Conservation (phyloP, 2,113 vertebrate genomes). For the Alces alces region DNA sequence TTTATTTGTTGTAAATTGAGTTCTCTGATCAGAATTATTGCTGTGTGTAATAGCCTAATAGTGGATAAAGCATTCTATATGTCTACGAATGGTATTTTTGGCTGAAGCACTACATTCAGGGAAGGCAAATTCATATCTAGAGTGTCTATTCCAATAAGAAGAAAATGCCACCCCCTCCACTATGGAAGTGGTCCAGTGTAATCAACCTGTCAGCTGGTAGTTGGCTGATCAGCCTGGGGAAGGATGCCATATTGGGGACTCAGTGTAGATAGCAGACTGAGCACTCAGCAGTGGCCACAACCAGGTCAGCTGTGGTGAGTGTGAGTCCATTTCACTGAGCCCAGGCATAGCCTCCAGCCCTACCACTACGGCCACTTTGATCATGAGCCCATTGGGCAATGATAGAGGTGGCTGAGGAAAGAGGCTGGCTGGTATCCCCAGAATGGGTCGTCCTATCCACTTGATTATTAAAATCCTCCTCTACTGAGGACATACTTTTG, state of each 20-base stretch:
- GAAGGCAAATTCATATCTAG: neutral
- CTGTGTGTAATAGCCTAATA: neutral
- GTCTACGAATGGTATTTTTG: neutral
- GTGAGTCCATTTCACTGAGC: neutral
- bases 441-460: neutral
- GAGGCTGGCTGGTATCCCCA: neutral
- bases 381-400: neutral
- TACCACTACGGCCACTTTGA: neutral
- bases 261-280: neutral
- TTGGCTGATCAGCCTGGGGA: neutral
- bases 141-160: neutral
- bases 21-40: neutral
- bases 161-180: neutral
- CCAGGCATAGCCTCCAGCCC: neutral
- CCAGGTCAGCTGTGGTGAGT: neutral
- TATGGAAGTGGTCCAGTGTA: neutral
- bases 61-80: neutral
- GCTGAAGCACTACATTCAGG: neutral
- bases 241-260: neutral
- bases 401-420: neutral
- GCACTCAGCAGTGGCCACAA: neutral
- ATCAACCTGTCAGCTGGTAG: neutral
- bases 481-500: neutral
- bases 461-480: neutral
- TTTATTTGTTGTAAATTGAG: neutral